phyloP scores from a whole-genome alignment of 1,140 invertebrate species.

The Chironomus tepperi region DNA sequence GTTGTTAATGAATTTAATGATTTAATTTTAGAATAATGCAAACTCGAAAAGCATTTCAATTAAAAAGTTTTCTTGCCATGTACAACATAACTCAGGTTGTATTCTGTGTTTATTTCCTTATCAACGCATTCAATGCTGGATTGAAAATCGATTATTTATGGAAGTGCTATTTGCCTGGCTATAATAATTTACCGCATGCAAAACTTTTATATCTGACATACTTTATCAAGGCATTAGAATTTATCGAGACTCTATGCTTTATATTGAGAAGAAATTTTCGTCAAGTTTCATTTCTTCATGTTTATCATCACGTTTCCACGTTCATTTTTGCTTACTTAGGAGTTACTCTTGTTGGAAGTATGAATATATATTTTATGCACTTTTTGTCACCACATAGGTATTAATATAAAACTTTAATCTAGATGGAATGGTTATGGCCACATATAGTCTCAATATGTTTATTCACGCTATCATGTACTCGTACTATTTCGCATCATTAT shows the following conservation, averaged over 20 bases:
- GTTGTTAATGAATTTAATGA: neutral
- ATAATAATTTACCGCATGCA: conserved; percentile 2
- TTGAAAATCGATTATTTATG: conserved; percentile 24
- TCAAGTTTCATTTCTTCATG: conserved; percentile 52
- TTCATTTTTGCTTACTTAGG: conserved; percentile 54
- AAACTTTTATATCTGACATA: conserved; percentile 42
- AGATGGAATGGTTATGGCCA: neutral
- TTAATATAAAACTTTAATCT: neutral
- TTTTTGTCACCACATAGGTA: too few relatives aligned
- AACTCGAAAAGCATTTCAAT: conserved; percentile 47
- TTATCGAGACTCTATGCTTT: conserved; percentile 49
- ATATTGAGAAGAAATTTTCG: conserved; percentile 54
- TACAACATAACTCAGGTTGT: conserved; percentile 55
- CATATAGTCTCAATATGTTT: neutral
- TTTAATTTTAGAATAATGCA: conserved; percentile 43
- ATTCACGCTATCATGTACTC: conserved; percentile 25
- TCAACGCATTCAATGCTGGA: conserved; percentile 11
- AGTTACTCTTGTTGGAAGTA: conserved; percentile 47
- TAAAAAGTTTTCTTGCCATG: conserved; percentile 45
- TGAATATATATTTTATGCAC: too few relatives aligned
- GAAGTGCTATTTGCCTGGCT: neutral
- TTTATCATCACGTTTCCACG: conserved; percentile 55
- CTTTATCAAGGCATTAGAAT: conserved; percentile 42
- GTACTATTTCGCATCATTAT: conserved; percentile 23
- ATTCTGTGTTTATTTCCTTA: conserved; percentile 39